These are phyloP conservation scores for Steinernema feltiae DNA, from an alignment of 1,140 invertebrate genomes.

Conservation along the genomic window DNA sequence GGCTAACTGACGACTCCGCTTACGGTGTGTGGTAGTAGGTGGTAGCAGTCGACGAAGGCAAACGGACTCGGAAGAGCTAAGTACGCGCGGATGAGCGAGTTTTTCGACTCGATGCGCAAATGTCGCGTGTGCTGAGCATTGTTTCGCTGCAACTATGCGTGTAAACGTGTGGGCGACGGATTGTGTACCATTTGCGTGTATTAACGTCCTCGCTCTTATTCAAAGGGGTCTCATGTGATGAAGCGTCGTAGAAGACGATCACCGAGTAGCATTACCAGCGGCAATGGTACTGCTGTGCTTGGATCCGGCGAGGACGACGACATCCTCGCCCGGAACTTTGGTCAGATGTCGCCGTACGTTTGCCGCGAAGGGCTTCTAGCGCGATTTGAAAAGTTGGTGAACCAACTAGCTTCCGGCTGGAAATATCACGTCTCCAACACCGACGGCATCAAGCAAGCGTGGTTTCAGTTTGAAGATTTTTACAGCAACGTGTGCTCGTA, in stretches of 20 bases:
- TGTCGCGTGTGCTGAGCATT: neutral
- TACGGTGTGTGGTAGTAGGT: neutral
- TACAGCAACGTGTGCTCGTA: constrained; percentile 44
- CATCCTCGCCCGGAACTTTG: neutral
- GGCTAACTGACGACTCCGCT: neutral
- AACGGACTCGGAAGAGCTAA: too few species aligned
- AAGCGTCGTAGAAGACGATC: constrained; percentile 3
- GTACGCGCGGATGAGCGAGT: constrained; percentile 10
- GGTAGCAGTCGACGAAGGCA: neutral
- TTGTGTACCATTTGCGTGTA: neutral
- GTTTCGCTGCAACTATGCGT: constrained; percentile 1
- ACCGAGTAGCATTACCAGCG: neutral
- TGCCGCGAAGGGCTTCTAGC: constrained; percentile 46
- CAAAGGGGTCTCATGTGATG: neutral
- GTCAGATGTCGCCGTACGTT: constrained; percentile 43
- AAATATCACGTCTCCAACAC: constrained; percentile 58
- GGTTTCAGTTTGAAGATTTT: constrained; percentile 48
- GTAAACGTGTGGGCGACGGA: neutral
- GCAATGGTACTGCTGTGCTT: neutral
- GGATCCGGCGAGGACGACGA: neutral
- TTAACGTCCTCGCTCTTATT: neutral
- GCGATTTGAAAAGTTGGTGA: constrained; percentile 49
- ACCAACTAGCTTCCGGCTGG: constrained; percentile 48
- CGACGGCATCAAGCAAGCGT: constrained; percentile 50
- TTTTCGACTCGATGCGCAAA: neutral